phyloP scores from a whole-genome alignment of 2,797 vertebrate species.

The Acrossocheilus fasciatus region DNA sequence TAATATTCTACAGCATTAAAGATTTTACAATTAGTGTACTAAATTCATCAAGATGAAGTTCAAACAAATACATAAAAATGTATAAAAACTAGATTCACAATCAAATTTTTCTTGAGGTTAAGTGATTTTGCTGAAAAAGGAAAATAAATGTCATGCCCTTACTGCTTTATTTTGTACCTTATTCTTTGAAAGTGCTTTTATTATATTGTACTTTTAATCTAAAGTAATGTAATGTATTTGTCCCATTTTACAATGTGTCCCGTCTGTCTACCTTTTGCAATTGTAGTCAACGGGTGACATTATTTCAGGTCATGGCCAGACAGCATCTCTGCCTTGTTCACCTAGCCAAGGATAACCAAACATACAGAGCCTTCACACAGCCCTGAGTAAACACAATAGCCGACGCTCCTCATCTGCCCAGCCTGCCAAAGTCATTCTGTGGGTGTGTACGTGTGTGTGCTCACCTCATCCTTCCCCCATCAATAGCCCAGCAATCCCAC shows the following conservation, averaged over 20 bases:
- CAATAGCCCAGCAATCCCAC: conserved; percentile 63
- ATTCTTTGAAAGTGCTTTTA: neutral
- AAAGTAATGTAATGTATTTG: neutral
- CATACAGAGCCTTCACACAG: conserved; percentile 53
- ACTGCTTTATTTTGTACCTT: neutral
- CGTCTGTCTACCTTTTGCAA: neutral
- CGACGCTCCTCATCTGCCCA: conserved; percentile 39
- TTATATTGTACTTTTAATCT: neutral
- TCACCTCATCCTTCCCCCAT: conserved; percentile 63
- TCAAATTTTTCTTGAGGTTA: neutral
- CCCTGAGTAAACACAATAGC: conserved; percentile 58
- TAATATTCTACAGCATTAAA: neutral
- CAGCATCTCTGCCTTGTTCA: conserved; percentile 31
- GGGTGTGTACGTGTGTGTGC: conserved; percentile 47
- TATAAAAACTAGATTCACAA: neutral
- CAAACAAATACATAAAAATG: no score
- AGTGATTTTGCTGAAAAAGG: neutral
- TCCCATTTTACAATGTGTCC: neutral
- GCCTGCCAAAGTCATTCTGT: conserved; percentile 41
- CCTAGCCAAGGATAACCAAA: conserved; percentile 53
- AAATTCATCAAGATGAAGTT: no score
- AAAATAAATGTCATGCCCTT: neutral
- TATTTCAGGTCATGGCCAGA: conserved; percentile 46
- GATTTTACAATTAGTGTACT: no score
- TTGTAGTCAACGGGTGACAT: neutral